Evolutionary conservation across 1,140 invertebrate genomes (phyloP).

Genomic region (Pentalonia nigronervosa): DNA sequence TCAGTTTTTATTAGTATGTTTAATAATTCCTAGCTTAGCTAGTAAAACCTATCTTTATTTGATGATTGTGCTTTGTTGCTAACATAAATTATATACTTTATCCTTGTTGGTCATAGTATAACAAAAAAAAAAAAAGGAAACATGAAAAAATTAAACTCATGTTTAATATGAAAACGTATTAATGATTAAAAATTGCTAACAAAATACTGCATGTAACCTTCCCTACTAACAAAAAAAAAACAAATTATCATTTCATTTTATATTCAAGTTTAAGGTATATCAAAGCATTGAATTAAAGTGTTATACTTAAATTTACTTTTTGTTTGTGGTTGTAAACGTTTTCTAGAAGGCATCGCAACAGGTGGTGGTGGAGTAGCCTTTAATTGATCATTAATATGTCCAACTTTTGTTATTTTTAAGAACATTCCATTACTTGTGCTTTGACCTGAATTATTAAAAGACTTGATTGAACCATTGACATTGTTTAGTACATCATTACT

Average conservation of each 20-base stretch:
- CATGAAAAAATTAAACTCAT: too few species aligned
- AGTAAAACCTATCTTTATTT: too few species aligned
- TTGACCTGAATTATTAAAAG: neutral
- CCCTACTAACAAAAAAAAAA: neutral
- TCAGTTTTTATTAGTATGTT: too few species aligned
- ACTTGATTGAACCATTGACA: neutral
- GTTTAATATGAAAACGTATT: too few species aligned
- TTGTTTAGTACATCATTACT: neutral
- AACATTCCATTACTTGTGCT: neutral
- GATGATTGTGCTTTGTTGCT: too few species aligned
- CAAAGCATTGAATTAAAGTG: neutral
- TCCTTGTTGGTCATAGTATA: too few species aligned
- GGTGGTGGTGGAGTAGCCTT: neutral
- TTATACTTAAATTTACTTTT: conserved; percentile 35
- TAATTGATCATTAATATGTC: neutral
- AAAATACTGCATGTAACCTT: neutral
- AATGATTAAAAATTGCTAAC: too few species aligned
- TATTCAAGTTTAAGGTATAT: neutral
- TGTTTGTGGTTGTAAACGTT: conserved; percentile 24
- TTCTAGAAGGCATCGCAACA: conserved; percentile 51
- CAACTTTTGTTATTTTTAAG: neutral
- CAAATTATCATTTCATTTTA: neutral
- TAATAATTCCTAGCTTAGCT: too few species aligned
- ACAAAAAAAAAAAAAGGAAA: too few species aligned
- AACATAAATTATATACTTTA: too few species aligned